These are phyloP conservation scores for Vipera latastei DNA, from an alignment of 2,797 vertebrate genomes.

Conservation along the genomic window DNA sequence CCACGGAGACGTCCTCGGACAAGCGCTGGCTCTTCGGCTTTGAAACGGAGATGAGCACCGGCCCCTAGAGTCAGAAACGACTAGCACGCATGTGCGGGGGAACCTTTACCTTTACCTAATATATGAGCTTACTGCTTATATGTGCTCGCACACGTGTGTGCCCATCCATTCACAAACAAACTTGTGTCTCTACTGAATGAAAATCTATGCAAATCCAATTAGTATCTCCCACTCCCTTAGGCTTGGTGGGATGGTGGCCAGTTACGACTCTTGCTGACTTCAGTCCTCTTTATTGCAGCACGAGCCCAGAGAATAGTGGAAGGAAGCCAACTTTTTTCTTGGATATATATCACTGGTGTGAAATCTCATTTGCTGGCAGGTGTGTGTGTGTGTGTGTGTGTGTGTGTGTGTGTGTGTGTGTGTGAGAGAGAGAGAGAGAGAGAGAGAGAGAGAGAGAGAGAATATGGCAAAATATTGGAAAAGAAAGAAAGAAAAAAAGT, in stretches of 20 bases:
- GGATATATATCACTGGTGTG: constrained; percentile 56
- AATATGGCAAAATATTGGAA: too few species aligned
- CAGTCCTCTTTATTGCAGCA: neutral
- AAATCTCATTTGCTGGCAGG: constrained; percentile 50
- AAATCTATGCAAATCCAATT: neutral
- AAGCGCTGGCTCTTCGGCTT: too few species aligned
- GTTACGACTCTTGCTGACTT: neutral
- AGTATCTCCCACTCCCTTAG: neutral
- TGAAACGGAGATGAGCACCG: too few species aligned
- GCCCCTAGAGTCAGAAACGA: too few species aligned
- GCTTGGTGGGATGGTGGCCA: neutral
- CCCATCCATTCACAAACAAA: neutral
- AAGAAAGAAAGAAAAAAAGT: neutral
- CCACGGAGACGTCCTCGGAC: too few species aligned
- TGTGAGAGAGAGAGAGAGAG: too few species aligned
- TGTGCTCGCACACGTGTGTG: neutral
- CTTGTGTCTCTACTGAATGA: neutral
- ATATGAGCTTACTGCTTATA: neutral
- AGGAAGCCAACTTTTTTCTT: constrained; percentile 50
- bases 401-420: too few species aligned
- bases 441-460: too few species aligned
- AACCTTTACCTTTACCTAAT: too few species aligned
- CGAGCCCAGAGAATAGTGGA: neutral
- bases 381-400: too few species aligned
- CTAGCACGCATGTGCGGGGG: too few species aligned